Evolutionary conservation across 2,113 vertebrate species (phyloP), one percentile per base, ranked within the genome.

Genomic region (Dolichallabes microphthalmus): DNA sequence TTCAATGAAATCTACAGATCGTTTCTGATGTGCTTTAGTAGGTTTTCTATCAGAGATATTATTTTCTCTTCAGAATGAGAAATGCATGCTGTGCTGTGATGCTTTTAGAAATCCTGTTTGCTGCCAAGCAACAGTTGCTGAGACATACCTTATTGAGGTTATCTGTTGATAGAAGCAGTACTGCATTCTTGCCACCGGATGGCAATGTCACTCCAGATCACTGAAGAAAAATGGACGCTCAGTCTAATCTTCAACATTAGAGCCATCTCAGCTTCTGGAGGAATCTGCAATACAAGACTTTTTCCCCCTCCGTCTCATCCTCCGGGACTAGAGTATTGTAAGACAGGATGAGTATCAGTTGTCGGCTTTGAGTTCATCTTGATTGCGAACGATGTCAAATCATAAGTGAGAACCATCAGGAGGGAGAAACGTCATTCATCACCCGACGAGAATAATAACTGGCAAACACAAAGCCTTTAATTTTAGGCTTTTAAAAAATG

Each of bases 341-440:
- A 60, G 55, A 79, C 55, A 68, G 81, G 50, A 66, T 85, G 86
- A 91, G 90, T 88, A 88, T 85, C 90, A 91, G 86, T 90, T 93
- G 90, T 92, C 93, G 90, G 88, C 84, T 88, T 87, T 87, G 88
- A 92, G 91, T 89, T 90, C 68, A 85, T 78, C 83, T 60, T 14
- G 76, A 79, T 88, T 87, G 87, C 84, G 50, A 81, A 84, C 78
- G 60, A 87, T 27, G 87, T 82, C 66, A 57, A 66, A 82, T 22
- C 80, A 45, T 35, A n/a, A 79, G 45, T 45, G 7, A 45, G 45
- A 7, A 45, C 45, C 45, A 45, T 45, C 45, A 79, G 27, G 17
- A 83, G 50, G 75, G 50, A 74, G 75, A 74, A 35, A 80, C 75
- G 6, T 55, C 53, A 13, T 60, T 60, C 30, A 74, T 77, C 52